Evolutionary conservation across 2,888 invertebrate genomes (phyloP), one percentile per base, ranked within the genome.

Genomic region (Nesidiocoris tenuis): DNA sequence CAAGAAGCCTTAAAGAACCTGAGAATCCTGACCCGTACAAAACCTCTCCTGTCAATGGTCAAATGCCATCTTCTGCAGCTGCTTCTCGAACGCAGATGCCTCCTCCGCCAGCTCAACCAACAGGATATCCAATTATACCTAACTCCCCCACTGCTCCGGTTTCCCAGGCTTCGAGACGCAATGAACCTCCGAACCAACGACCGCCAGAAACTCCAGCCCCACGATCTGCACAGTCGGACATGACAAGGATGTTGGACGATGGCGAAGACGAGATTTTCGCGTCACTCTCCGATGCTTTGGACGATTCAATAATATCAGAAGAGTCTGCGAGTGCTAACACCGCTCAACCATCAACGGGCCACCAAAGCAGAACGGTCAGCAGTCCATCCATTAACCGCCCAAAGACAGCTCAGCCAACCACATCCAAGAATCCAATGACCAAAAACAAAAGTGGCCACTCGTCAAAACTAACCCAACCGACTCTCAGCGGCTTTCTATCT

Each of bases 1-100:
- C 82, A 7, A 79, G 81, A 79, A 76, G 78, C 21, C 75, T 84
- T 82, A 82, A 80, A 81, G 80, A 80, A 17, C 77, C 76, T 2
- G 77, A 78, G 65, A 78, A 77, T 64, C 76, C 77, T 19, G 75
- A 78, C 63, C 78, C 78, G 3, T 76, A 75, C 22, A 24, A 64
- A 18, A 18, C 24, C 3, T 39, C 39, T 9, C n/a, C 22, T 12
- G 22, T 25, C 21, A 22, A 9, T 19, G 57, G n/a, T 59, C 23
- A 9, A 3, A 25, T 61, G 54, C 54, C 7, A 25, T 22, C 54
- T 19, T 18, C 9, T 0, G 16, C 16, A 9, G 7, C 66, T 1
- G 7, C 21, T 12, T n/a, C n/a, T n/a, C n/a, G n/a, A n/a, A n/a
- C n/a, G n/a, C 56, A 16, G n/a, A 39, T 55, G 21, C 9, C 39